A percentile compares a stretch with the other conserved stretches of the same genome.
Evolutionary conservation across 2,888 invertebrate species (phyloP).

Genomic region (Lasioglossum lativentre): DNA sequence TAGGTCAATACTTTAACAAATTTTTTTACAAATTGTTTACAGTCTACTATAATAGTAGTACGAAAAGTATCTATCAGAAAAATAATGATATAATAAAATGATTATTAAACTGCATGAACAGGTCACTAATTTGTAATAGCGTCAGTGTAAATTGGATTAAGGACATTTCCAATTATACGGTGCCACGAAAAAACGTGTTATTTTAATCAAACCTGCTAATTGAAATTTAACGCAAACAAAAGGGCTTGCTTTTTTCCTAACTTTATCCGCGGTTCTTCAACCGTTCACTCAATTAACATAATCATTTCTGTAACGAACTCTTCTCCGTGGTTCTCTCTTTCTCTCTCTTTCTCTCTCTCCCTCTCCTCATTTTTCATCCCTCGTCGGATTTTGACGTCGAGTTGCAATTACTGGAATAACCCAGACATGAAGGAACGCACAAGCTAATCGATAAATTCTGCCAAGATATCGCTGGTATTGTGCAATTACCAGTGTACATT

Average conservation of each 20-base stretch:
- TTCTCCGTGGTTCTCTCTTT: background rate
- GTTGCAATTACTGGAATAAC: constrained; percentile 66
- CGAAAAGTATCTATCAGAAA: no score
- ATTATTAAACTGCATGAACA: background rate
- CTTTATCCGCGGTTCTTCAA: constrained; percentile 14
- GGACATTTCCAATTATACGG: background rate
- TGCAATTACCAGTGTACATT: constrained; percentile 42
- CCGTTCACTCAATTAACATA: constrained; percentile 70
- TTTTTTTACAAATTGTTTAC: background rate
- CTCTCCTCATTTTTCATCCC: constrained; percentile 24
- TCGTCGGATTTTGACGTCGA: constrained; percentile 47
- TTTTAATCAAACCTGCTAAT: background rate
- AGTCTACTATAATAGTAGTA: background rate
- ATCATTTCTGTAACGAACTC: constrained; percentile 71
- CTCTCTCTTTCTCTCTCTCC: background rate
- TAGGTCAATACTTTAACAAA: no score
- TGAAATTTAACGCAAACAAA: constrained; percentile 22
- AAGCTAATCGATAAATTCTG: constrained; percentile 53
- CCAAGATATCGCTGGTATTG: constrained; percentile 39
- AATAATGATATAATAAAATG: background rate
- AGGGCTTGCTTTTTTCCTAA: constrained; percentile 12
- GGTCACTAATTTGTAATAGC: background rate
- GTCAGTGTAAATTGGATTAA: background rate
- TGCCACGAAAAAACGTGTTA: background rate
- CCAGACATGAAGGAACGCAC: constrained; percentile 47